These are phyloP conservation scores for Xenopus petersii DNA, from an alignment of 2,797 vertebrate genomes.

Conservation along the genomic window DNA sequence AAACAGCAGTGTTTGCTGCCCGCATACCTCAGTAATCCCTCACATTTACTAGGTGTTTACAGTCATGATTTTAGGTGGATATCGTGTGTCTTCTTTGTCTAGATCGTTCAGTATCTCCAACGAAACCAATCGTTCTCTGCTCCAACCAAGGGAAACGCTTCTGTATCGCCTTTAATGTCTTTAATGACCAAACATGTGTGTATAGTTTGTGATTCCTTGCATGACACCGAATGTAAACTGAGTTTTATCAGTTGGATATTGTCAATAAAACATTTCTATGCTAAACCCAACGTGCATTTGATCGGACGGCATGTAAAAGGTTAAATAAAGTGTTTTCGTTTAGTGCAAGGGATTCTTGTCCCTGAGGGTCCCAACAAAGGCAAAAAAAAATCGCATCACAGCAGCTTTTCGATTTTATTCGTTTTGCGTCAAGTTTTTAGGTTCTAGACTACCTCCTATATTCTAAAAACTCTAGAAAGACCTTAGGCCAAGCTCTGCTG, in stretches of 20 bases:
- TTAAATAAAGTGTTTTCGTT: too few relatives aligned
- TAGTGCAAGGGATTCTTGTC: too few relatives aligned
- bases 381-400: too few relatives aligned
- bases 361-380: too few relatives aligned
- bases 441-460: not conserved
- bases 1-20: not conserved
- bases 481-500: conserved; percentile 73
- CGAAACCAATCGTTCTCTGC: conserved; percentile 40
- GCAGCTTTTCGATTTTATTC: too few relatives aligned
- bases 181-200: conserved; percentile 63
- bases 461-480: conserved; percentile 50
- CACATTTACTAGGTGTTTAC: not conserved
- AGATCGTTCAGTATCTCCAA: conserved; percentile 31
- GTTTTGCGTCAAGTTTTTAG: not conserved
- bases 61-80: too few relatives aligned
- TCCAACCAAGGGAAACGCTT: too few relatives aligned
- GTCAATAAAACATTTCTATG: conserved; percentile 70
- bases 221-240: conserved; percentile 79
- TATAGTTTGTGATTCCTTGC: conserved; percentile 77
- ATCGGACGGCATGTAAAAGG: too few relatives aligned
- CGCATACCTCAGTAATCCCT: conserved; percentile 52
- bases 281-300: conserved; percentile 51
- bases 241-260: conserved; percentile 90
- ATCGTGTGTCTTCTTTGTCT: not conserved
- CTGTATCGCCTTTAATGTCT: too few relatives aligned